Evolutionary conservation across 2,888 invertebrate genomes (phyloP), one percentile per base, ranked within the genome.

Genomic region (Petrolisthes cinctipes): DNA sequence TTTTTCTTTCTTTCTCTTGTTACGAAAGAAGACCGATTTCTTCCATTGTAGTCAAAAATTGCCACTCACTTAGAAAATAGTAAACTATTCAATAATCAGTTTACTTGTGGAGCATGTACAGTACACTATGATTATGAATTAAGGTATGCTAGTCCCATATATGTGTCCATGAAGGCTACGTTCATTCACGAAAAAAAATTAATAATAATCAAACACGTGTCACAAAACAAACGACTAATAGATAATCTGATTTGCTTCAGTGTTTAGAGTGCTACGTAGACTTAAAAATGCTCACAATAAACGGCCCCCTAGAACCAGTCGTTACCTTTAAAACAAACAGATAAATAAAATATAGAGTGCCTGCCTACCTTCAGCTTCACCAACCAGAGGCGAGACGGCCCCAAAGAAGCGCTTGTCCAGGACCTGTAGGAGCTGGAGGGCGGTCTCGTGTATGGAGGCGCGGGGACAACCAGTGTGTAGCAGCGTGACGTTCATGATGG

Each of bases 331-430:
- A 37, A 2, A 37, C 37, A 37, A 37, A 37, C 37, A 37, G 37
- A 37, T 37, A 37, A 37, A 37, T 37, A 37, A 37, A 37, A 37
- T 37, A 37, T 37, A 37, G 37, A 37, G 37, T 37, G 37, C 17
- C 17, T 23, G 7, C 61, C 11, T 80, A 86, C 86, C 86, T 87
- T 87, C 87, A 23, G 84, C 88, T 4, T 91, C 88, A 14, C 86
- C 89, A 37, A 86, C 88, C 5, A 91, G 86, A 2, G 90, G 86
- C 5, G 91, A 90, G 80, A 91, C 90, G n/a, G 91, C 91, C 83
- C 98, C 98, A 93, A 99, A 98, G 94, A 99, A 99, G 89, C 99
- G 94, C 92, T 98, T 97, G 94, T 99, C 98, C 83, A 99, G 94
- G 68, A 97, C 94, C 92, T 99, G 99, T 66, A 99, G 94, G 89